phyloP scores from a whole-genome alignment of 2,888 invertebrate species.

The Aquatica leii region DNA sequence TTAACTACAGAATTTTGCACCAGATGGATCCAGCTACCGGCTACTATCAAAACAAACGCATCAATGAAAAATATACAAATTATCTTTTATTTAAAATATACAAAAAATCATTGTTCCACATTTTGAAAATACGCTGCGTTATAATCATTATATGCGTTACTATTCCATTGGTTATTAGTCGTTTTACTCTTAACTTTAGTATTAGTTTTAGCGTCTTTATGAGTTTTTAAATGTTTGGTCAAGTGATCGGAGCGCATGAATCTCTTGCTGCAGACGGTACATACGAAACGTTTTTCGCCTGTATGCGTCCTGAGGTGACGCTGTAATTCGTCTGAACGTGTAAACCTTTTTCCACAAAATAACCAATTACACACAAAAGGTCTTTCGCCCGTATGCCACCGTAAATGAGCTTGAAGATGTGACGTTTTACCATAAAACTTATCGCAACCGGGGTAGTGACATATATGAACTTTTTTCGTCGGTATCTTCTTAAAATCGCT shows the following conservation, averaged over 20 bases:
- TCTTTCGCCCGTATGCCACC: conserved; percentile 94
- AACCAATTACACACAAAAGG: conserved; percentile 91
- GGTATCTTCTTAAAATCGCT: conserved; percentile 81
- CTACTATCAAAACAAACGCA: no score
- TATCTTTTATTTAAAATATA: no score
- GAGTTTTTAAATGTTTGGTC: conserved; percentile 92
- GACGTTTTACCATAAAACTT: conserved; percentile 94
- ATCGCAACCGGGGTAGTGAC: conserved; percentile 87
- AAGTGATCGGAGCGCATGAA: conserved; percentile 95
- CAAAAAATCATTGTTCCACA: no score
- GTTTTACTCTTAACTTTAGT: conserved; percentile 46
- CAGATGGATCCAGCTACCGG: conserved; percentile 28
- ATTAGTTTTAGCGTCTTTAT: conserved; percentile 69
- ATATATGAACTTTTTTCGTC: conserved; percentile 84
- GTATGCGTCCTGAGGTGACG: conserved; percentile 89
- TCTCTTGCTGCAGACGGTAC: conserved; percentile 85
- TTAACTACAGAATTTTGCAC: conserved; percentile 12
- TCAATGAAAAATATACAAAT: no score
- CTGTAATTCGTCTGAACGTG: conserved; percentile 90
- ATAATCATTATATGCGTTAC: no score
- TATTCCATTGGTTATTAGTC: no score
- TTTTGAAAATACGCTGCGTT: no score
- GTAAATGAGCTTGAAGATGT: conserved; percentile 69
- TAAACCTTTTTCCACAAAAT: conserved; percentile 90
- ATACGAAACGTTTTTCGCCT: conserved; percentile 88